Evolutionary conservation across 1,140 invertebrate genomes (phyloP), one percentile per base, ranked within the genome.

Genomic region (Drosophila orena): DNA sequence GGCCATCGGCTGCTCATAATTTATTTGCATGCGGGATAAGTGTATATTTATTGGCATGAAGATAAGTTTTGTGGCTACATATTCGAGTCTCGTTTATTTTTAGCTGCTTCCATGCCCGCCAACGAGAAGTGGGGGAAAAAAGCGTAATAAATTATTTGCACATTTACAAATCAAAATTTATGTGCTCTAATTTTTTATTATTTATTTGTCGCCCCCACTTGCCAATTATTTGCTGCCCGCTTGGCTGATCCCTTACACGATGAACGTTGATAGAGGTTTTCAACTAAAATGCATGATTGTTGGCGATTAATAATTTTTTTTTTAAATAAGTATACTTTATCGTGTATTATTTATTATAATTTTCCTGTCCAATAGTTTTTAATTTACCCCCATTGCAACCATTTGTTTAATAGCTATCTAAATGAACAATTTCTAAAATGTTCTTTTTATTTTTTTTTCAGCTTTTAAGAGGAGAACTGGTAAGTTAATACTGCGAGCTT

Each of bases 181-280:
- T 75, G 72, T 76, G 59, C 71, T 65, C 72, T 75, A 75, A 75
- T 75, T 75, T 75, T 75, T 75, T 75, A 75, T 75, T 65, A 71
- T 71, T 71, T 50, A 52, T 44, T 14, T 38, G 37, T 12, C 37
- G 37, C 44, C 46, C 34, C 38, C 52, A 46, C 56, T 47, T 64
- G 37, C 55, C 53, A 27, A 40, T 35, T 42, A 40, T 42, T 46
- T 56, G 7, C 30, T 7, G 0, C 22, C 35, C 5, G 2, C 20
- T 30, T 17, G 20, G 22, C 15, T 5, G 7, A 50, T 37, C 57
- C 30, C 50, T 74, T 50, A 74, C 40, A 60, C 38, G 47, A 17
- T 14, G 17, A 37, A 47, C 35, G 17, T 64, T 64, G 17, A 46
- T 40, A 22, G 17, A 49, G 20, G 22, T 42, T 53, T n/a, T 68